phyloP scores from a whole-genome alignment of 2,797 vertebrate genomes.

The Arremon aurantiirostris region DNA sequence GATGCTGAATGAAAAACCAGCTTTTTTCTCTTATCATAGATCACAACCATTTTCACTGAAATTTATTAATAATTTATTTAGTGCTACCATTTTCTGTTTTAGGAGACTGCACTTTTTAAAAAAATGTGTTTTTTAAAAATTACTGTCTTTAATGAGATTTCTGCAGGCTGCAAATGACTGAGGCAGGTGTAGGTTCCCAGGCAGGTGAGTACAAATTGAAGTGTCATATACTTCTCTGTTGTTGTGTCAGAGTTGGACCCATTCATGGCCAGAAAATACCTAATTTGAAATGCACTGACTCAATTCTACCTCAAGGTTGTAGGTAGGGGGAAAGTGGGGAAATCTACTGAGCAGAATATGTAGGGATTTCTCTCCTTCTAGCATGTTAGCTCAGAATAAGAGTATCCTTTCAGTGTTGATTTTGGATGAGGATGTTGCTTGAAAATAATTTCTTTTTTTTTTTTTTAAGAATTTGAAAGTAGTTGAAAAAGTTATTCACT shows the following conservation, averaged over 20 bases:
- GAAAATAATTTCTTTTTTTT: background rate
- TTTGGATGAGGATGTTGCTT: background rate
- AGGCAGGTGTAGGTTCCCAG: background rate
- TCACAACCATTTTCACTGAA: background rate
- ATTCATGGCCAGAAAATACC: background rate
- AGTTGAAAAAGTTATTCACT: background rate
- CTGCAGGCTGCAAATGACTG: background rate
- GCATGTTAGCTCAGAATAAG: background rate
- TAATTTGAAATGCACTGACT: background rate
- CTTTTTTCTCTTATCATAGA: background rate
- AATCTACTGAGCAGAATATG: background rate
- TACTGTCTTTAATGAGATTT: background rate
- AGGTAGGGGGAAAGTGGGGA: background rate
- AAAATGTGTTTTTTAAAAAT: background rate
- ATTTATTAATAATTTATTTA: background rate
- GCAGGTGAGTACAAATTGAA: background rate
- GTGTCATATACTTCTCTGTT: fast-evolving
- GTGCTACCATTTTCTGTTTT: background rate
- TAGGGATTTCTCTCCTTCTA: background rate
- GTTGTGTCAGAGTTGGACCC: background rate
- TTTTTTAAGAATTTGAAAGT: background rate
- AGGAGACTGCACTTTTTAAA: background rate
- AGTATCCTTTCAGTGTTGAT: background rate
- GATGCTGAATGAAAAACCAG: background rate
- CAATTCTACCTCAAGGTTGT: background rate